Conservation (phyloP, 2,888 invertebrate species). For the Cephalotes varians region DNA sequence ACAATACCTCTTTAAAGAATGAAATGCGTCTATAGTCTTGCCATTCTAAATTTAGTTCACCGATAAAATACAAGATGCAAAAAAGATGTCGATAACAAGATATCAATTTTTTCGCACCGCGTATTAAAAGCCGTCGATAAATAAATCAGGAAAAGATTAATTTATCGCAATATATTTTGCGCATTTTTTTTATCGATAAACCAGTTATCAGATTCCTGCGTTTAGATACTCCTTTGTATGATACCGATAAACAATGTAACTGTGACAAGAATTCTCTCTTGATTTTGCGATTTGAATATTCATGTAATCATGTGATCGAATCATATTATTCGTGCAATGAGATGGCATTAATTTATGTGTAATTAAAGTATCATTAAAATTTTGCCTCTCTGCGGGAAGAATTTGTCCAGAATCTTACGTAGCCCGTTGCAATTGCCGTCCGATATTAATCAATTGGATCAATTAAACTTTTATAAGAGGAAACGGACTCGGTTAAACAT, state of each 20-base stretch:
- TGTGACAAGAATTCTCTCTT: background rate
- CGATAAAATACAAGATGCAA: background rate
- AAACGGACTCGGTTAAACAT: constrained; percentile 3
- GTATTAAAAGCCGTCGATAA: constrained; percentile 1
- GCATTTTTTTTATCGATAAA: background rate
- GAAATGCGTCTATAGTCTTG: background rate
- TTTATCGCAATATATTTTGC: background rate
- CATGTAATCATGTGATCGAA: constrained; percentile 20
- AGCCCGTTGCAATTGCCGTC: background rate
- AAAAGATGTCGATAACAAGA: constrained; percentile 7
- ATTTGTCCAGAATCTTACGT: background rate
- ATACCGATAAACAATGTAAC: background rate
- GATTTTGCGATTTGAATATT: constrained; percentile 28
- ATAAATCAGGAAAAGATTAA: constrained; percentile 5
- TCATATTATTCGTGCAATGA: constrained; percentile 27
- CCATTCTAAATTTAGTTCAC: background rate
- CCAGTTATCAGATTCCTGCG: background rate
- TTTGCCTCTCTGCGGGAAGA: background rate
- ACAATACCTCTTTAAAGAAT: background rate
- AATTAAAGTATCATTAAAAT: constrained; percentile 36
- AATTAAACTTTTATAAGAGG: constrained; percentile 45
- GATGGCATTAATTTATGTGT: constrained; percentile 27
- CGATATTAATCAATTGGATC: constrained; percentile 41
- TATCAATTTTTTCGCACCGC: background rate
- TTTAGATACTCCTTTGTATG: background rate